A percentile compares a stretch with the other conserved stretches of the same genome.
These are phyloP conservation scores for Callorhinus ursinus DNA, from an alignment of 2,113 vertebrate species.

Conservation along the genomic window DNA sequence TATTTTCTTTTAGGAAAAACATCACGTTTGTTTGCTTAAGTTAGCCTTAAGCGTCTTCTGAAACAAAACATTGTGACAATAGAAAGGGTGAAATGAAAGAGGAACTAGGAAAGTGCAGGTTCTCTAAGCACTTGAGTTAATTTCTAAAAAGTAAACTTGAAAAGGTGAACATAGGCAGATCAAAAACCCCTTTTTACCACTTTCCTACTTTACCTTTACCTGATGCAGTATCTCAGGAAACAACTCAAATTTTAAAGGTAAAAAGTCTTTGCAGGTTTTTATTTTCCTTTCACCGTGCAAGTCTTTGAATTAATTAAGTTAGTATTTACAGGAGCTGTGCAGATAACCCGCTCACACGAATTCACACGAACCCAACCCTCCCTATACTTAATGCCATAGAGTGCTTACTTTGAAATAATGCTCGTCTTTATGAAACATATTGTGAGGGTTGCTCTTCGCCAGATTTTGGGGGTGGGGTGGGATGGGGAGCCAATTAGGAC, in stretches of 20 bases:
- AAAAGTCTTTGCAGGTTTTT: conserved; percentile 1
- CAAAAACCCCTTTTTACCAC: neutral
- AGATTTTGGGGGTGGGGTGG: neutral
- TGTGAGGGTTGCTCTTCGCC: neutral
- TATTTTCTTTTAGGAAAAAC: conserved; percentile 46
- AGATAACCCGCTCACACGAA: neutral
- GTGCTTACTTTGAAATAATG: neutral
- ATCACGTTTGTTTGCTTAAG: conserved; percentile 43
- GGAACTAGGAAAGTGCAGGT: neutral
- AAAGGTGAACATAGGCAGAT: neutral
- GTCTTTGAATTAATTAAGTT: neutral
- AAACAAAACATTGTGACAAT: conserved; percentile 30
- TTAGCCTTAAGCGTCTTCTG: conserved; percentile 28
- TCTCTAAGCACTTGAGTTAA: neutral
- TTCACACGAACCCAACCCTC: neutral
- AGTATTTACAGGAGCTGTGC: neutral
- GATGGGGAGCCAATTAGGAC: neutral
- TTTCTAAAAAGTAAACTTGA: conserved; percentile 43
- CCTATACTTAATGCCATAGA: neutral
- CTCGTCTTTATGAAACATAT: neutral
- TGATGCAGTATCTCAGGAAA: conserved; percentile 9
- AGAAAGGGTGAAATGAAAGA: conserved; percentile 30
- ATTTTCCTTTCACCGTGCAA: conserved; percentile 18
- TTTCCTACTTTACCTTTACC: neutral
- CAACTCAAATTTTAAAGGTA: neutral